These are phyloP conservation scores for Callyntrura guangdongensis DNA, from an alignment of 2,888 invertebrate species.

Conservation along the genomic window DNA sequence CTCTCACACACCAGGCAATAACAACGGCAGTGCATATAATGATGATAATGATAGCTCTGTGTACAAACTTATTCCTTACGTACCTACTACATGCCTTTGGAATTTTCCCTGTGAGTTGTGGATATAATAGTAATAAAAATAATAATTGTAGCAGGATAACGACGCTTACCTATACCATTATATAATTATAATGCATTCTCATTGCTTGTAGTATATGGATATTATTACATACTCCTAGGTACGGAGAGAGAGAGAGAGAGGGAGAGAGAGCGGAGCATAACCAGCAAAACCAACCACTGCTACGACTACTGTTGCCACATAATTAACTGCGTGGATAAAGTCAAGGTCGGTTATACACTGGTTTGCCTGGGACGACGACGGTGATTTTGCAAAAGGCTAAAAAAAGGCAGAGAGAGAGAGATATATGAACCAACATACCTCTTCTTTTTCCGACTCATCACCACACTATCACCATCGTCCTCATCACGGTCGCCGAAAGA, in stretches of 20 bases:
- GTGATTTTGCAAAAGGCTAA: constrained; percentile 63
- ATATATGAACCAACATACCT: constrained; percentile 9
- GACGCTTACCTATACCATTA: neutral
- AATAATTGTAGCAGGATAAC: constrained; percentile 1
- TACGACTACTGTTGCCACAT: constrained; percentile 58
- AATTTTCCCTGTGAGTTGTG: neutral
- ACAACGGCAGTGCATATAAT: neutral
- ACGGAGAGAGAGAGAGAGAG: too few species aligned
- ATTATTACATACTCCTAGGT: neutral
- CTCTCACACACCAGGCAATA: constrained; percentile 65
- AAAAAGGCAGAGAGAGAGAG: constrained; percentile 1
- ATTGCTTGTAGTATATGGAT: neutral
- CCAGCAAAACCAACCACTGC: constrained; percentile 14
- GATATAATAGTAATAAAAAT: constrained; percentile 13
- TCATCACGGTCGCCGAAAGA: neutral
- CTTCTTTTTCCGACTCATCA: constrained; percentile 6
- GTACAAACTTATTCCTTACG: too few species aligned
- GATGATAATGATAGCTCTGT: neutral
- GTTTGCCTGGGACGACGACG: constrained; percentile 54
- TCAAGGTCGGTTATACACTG: constrained; percentile 79
- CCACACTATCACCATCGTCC: neutral
- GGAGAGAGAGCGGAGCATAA: neutral
- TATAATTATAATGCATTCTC: constrained; percentile 24
- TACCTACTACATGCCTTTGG: neutral
- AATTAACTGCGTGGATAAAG: constrained; percentile 75